These are phyloP conservation scores for Peromyscus attwateri DNA, from an alignment of 2,797 vertebrate species.

Conservation along the genomic window DNA sequence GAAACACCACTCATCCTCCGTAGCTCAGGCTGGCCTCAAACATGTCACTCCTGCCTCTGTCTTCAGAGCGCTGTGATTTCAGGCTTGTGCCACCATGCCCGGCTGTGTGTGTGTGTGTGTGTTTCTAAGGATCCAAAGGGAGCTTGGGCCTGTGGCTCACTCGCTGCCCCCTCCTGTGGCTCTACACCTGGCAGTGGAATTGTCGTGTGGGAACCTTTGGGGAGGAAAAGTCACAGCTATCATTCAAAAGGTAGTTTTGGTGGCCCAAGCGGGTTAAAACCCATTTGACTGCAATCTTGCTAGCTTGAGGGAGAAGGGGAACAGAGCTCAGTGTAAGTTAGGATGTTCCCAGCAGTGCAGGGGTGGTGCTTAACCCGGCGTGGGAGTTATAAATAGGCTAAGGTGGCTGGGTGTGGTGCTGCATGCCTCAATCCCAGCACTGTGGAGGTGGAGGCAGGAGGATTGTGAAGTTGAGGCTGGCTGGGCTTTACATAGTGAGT, in stretches of 20 bases:
- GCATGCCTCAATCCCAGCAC: not conserved
- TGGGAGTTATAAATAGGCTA: not conserved
- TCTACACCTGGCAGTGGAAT: not conserved
- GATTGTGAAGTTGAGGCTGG: not conserved
- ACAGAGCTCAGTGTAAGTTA: not conserved
- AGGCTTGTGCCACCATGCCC: not conserved
- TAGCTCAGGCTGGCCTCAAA: not conserved
- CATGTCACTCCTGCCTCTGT: not conserved
- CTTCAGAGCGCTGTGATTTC: not conserved
- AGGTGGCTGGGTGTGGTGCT: not conserved
- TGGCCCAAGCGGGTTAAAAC: not conserved
- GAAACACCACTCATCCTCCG: not conserved
- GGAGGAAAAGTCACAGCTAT: not conserved
- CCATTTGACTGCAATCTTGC: not conserved
- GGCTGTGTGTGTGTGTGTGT: not conserved
- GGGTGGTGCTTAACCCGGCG: not conserved
- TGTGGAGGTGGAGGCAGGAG: not conserved
- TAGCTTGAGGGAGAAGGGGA: not conserved
- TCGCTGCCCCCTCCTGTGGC: not conserved
- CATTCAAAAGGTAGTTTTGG: not conserved
- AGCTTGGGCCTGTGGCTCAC: not conserved
- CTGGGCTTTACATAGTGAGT: not conserved
- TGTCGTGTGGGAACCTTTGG: not conserved
- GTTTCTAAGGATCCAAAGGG: not conserved
- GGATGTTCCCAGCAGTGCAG: not conserved